These are phyloP conservation scores for Pelochelys cantorii DNA, from an alignment of 2,797 vertebrate genomes.

Conservation along the genomic window DNA sequence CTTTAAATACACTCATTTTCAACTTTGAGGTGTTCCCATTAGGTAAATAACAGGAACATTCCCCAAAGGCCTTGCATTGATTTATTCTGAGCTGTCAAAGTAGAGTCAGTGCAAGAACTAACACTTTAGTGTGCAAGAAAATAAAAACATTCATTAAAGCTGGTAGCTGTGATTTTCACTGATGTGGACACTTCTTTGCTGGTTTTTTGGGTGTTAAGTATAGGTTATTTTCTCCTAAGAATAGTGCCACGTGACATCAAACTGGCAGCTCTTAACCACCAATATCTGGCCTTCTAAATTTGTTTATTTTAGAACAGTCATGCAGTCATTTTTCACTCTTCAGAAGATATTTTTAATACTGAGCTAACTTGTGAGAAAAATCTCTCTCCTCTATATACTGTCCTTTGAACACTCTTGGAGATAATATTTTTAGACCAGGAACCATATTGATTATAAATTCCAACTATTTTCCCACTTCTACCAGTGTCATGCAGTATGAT, in stretches of 20 bases:
- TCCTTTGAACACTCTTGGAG: neutral
- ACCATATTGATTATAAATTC: neutral
- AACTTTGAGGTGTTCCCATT: neutral
- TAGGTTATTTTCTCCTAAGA: constrained; percentile 40
- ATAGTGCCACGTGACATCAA: neutral
- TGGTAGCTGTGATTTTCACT: constrained; percentile 23
- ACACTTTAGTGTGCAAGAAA: constrained; percentile 20
- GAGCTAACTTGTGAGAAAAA: constrained; percentile 21
- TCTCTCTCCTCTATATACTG: neutral
- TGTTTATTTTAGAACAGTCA: constrained; percentile 14
- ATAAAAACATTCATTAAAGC: constrained; percentile 28
- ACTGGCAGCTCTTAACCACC: neutral
- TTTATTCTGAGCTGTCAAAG: constrained; percentile 41
- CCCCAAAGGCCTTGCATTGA: neutral
- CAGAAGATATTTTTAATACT: neutral
- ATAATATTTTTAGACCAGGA: neutral
- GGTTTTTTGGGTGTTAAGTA: neutral
- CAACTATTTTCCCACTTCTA: neutral
- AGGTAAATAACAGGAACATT: neutral
- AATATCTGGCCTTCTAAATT: neutral
- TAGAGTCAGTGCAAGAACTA: constrained; percentile 24
- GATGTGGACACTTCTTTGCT: neutral
- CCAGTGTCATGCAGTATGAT: neutral
- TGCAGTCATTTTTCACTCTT: neutral
- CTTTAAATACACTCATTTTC: neutral